Evolutionary conservation across 2,797 vertebrate species (phyloP).

Genomic region (Gymnothorax javanicus): DNA sequence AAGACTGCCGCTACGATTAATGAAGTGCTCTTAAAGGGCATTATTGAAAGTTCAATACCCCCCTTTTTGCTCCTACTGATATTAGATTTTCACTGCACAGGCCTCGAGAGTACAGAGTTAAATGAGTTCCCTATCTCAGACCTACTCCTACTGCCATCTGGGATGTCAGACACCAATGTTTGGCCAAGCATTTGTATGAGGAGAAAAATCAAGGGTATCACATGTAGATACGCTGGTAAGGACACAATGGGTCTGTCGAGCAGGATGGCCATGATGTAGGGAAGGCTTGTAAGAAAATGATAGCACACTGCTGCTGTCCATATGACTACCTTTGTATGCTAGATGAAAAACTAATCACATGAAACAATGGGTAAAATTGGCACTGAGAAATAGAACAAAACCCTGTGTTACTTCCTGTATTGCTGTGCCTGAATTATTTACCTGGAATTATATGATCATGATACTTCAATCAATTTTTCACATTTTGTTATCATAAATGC

Average conservation of each 20-base stretch:
- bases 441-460: not conserved
- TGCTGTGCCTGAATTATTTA: not conserved
- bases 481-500: not conserved
- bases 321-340: not conserved
- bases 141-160: constrained; percentile 42
- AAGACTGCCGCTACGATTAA: constrained; percentile 45
- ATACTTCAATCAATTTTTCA: not conserved
- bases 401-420: not conserved
- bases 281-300: not conserved
- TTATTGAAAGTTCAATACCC: constrained; percentile 53
- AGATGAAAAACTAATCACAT: not conserved
- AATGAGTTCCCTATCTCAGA: constrained; percentile 68
- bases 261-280: not conserved
- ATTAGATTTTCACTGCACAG: constrained; percentile 66
- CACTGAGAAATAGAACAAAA: not conserved
- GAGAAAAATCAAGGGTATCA: not conserved
- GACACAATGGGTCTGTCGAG: not conserved
- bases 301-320: not conserved
- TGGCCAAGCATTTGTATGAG: constrained; percentile 52
- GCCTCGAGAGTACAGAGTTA: constrained; percentile 65
- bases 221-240: not conserved
- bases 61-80: constrained; percentile 42
- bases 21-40: constrained; percentile 64
- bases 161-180: constrained; percentile 54
- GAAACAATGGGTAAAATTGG: not conserved